Percentiles rank a stretch among this genome's conserved stretches.
Conservation (phyloP, 2,888 invertebrate genomes). For the Morinoia aosen region DNA sequence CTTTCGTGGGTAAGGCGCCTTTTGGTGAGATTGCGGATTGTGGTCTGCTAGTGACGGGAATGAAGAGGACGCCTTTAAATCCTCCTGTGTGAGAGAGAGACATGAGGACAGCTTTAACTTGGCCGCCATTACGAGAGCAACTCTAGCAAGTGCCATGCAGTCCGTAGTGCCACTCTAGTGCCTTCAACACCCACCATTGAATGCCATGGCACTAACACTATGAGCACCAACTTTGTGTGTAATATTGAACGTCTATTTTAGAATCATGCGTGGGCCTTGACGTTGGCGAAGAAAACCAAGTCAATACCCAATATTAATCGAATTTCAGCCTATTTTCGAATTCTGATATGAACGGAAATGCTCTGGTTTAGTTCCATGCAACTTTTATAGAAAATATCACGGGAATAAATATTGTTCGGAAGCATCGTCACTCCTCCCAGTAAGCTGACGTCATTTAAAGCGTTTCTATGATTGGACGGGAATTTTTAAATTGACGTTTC, state of each 20-base stretch:
- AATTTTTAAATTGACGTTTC: not conserved
- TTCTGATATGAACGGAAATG: not conserved
- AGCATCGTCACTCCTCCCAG: not conserved
- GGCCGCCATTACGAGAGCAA: slow-evolving; percentile 44
- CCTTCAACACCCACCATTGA: slow-evolving; percentile 27
- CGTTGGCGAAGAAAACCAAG: not conserved
- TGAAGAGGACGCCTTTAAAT: slow-evolving; percentile 38
- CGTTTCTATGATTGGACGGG: not conserved
- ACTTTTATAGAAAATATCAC: not conserved
- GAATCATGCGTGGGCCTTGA: not conserved
- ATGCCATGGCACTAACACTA: not conserved
- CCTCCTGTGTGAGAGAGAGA: not conserved
- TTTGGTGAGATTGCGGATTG: not conserved
- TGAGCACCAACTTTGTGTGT: not conserved
- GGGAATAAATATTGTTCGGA: slow-evolving; percentile 24
- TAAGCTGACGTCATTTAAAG: slow-evolving; percentile 7
- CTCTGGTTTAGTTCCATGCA: not conserved
- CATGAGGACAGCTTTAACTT: slow-evolving; percentile 38
- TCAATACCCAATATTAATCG: not conserved
- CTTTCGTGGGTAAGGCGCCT: not conserved
- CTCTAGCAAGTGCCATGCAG: slow-evolving; percentile 44
- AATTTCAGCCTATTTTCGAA: not conserved
- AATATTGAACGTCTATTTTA: not conserved
- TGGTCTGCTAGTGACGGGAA: not conserved
- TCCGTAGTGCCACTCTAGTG: slow-evolving; percentile 27